Conservation (phyloP, 2,888 invertebrate genomes). For the Zelleria hepariella region DNA sequence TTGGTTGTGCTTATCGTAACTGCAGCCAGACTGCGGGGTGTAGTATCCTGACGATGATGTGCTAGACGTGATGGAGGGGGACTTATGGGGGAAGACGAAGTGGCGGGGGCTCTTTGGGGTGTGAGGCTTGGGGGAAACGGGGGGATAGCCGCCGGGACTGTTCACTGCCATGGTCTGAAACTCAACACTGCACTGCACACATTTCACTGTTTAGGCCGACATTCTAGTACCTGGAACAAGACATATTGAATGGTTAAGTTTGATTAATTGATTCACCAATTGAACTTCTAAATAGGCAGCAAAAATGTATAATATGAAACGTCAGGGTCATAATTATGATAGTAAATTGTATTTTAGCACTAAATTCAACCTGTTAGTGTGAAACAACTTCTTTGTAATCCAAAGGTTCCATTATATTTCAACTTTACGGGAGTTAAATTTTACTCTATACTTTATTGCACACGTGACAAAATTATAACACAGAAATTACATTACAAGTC, state of each 20-base stretch:
- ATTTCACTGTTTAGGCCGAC: conserved; percentile 5
- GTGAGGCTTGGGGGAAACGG: conserved; percentile 68
- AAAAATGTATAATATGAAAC: too few species aligned
- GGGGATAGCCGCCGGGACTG: conserved; percentile 71
- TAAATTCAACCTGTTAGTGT: too few species aligned
- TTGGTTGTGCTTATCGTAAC: conserved; percentile 56
- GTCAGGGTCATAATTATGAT: neutral
- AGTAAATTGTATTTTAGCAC: neutral
- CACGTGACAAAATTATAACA: too few species aligned
- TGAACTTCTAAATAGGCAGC: too few species aligned
- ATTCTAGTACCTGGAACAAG: conserved; percentile 39
- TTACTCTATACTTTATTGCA: too few species aligned
- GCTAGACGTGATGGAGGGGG: conserved; percentile 66
- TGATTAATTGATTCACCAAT: too few species aligned
- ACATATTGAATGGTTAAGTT: conserved; percentile 12
- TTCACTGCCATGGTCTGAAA: conserved; percentile 67
- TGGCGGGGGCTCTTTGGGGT: conserved; percentile 72
- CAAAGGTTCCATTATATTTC: too few species aligned
- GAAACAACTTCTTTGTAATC: too few species aligned
- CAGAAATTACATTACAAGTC: too few species aligned
- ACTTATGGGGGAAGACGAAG: conserved; percentile 67
- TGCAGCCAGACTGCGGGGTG: conserved; percentile 67
- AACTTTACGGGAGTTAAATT: too few species aligned
- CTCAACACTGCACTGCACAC: conserved; percentile 30
- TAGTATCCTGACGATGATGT: conserved; percentile 71